These are phyloP conservation scores for Drosophila ogumai DNA, from an alignment of 1,140 invertebrate genomes.

Conservation along the genomic window DNA sequence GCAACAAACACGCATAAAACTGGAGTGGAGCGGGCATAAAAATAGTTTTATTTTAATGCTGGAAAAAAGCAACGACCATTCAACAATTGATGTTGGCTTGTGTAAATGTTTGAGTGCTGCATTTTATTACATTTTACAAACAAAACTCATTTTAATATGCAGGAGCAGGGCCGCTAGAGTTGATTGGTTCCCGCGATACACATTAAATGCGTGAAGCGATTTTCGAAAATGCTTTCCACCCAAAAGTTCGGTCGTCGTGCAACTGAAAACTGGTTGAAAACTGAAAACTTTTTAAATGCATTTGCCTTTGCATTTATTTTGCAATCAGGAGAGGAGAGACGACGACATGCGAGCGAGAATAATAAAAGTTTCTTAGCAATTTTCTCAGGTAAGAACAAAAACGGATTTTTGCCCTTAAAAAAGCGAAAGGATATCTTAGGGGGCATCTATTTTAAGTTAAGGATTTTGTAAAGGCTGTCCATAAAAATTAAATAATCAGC, in stretches of 20 bases:
- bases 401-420: constrained; percentile 22
- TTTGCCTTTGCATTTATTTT: constrained; percentile 71
- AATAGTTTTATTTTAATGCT: constrained; percentile 66
- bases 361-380: constrained; percentile 67
- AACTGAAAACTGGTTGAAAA: constrained; percentile 18
- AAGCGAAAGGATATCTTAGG: background rate
- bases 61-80: background rate
- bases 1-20: constrained; percentile 51
- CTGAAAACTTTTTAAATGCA: constrained; percentile 64
- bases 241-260: constrained; percentile 29
- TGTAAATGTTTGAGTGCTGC: constrained; percentile 61
- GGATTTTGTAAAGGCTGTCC: constrained; percentile 2
- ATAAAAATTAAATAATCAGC: background rate
- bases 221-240: constrained; percentile 41
- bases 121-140: constrained; percentile 67
- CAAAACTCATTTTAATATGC: constrained; percentile 55
- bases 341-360: constrained; percentile 63
- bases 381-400: constrained; percentile 57
- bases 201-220: constrained; percentile 47
- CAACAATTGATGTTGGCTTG: constrained; percentile 49
- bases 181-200: constrained; percentile 65
- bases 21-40: constrained; percentile 13
- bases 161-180: constrained; percentile 16
- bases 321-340: constrained; percentile 46
- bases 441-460: constrained; percentile 17